Conservation (phyloP, 2,888 invertebrate species). For the Icerya purchasi region DNA sequence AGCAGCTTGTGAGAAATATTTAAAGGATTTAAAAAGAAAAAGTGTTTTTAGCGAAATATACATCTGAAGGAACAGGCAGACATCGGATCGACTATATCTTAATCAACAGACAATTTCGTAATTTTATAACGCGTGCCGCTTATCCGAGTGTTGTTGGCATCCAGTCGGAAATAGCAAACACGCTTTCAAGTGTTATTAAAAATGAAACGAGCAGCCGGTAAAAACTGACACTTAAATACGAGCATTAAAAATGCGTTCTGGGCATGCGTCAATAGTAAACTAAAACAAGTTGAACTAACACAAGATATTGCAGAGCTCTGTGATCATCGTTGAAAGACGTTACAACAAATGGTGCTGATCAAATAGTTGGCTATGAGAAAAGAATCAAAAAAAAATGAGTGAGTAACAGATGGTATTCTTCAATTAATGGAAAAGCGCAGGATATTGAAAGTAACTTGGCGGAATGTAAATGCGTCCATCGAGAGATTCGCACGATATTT, state of each 20-base stretch:
- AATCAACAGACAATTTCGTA: background rate
- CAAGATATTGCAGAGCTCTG: background rate
- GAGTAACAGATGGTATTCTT: background rate
- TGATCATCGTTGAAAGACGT: background rate
- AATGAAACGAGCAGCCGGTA: background rate
- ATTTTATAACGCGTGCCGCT: background rate
- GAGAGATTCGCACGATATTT: background rate
- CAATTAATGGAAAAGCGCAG: background rate
- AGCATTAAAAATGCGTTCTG: background rate
- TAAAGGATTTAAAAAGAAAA: background rate
- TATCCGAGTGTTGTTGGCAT: background rate
- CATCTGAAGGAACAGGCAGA: background rate
- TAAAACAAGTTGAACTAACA: background rate
- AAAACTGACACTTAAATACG: background rate
- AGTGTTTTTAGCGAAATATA: background rate
- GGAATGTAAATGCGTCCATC: background rate
- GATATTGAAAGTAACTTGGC: background rate
- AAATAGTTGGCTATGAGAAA: background rate
- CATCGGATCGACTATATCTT: background rate
- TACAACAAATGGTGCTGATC: background rate
- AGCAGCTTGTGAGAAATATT: too few relatives aligned
- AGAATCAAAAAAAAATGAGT: background rate
- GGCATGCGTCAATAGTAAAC: background rate
- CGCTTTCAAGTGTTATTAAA: background rate
- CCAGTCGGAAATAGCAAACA: background rate